Percentiles rank a stretch among this genome's conserved stretches.
These are phyloP conservation scores for Hanleya hanleyi DNA, from an alignment of 2,888 invertebrate genomes.

Conservation along the genomic window DNA sequence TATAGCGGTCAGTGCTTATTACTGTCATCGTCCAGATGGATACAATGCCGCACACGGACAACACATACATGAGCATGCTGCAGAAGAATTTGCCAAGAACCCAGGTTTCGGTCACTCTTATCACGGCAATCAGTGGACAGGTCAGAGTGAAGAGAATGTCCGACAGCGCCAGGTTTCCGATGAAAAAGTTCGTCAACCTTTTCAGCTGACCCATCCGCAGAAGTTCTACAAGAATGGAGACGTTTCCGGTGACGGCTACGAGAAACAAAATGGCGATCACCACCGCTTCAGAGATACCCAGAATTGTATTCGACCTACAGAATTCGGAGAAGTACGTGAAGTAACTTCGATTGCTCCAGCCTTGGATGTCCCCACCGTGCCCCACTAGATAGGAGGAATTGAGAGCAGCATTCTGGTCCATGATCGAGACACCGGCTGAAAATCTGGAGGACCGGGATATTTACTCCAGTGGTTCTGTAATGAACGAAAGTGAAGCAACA, in stretches of 20 bases:
- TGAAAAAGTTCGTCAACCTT: constrained; percentile 52
- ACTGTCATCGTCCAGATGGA: constrained; percentile 61
- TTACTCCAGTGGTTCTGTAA: too few relatives aligned
- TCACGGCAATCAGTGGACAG: constrained; percentile 52
- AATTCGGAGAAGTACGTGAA: constrained; percentile 59
- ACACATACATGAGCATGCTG: constrained; percentile 42
- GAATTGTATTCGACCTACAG: constrained; percentile 41
- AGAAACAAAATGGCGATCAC: constrained; percentile 40
- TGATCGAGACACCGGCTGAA: too few relatives aligned
- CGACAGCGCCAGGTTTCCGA: constrained; percentile 56
- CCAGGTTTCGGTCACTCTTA: constrained; percentile 56
- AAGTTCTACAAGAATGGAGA: constrained; percentile 41
- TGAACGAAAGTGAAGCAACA: too few relatives aligned
- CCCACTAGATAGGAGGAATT: too few relatives aligned
- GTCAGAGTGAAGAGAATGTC: constrained; percentile 50
- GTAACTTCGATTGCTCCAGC: too few relatives aligned
- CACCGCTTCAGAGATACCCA: constrained; percentile 41
- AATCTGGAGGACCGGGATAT: too few relatives aligned
- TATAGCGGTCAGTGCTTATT: constrained; percentile 56
- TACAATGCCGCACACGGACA: constrained; percentile 49
- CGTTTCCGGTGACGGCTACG: constrained; percentile 44
- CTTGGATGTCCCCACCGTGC: too few relatives aligned
- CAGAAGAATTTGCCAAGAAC: constrained; percentile 53
- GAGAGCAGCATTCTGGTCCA: too few relatives aligned
- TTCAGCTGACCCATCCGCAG: constrained; percentile 33